These are phyloP conservation scores for Mastomys coucha DNA, from an alignment of 2,113 vertebrate species.

Conservation along the genomic window DNA sequence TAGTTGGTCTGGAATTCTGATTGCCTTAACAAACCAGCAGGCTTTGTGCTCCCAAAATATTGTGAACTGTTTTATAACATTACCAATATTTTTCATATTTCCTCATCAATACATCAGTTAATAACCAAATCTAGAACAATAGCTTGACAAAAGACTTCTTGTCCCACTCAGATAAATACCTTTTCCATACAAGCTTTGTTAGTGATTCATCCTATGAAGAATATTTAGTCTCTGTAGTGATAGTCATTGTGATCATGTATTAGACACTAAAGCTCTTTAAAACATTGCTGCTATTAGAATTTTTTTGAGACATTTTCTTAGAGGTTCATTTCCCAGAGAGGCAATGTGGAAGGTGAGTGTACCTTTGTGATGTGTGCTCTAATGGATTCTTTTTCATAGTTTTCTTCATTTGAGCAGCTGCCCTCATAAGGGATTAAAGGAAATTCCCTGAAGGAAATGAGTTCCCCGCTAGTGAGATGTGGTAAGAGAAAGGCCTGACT, in stretches of 20 bases:
- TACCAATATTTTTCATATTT: background rate
- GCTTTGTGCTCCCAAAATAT: background rate
- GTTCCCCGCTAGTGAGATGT: background rate
- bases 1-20: background rate
- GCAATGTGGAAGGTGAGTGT: background rate
- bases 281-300: background rate
- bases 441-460: too few relatives aligned
- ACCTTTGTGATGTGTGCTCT: background rate
- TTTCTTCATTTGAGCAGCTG: background rate
- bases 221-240: fast-evolving
- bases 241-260: background rate
- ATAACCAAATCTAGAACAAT: background rate
- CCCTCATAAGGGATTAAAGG: background rate
- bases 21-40: background rate
- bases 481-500: background rate
- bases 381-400: too few relatives aligned
- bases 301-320: background rate
- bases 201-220: background rate
- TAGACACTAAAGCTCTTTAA: background rate
- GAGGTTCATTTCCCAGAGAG: background rate
- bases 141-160: background rate
- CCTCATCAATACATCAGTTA: background rate
- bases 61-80: background rate
- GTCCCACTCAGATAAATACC: background rate
- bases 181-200: background rate